These are phyloP conservation scores for Dermatemys mawii DNA, from an alignment of 2,113 vertebrate genomes.

Conservation along the genomic window DNA sequence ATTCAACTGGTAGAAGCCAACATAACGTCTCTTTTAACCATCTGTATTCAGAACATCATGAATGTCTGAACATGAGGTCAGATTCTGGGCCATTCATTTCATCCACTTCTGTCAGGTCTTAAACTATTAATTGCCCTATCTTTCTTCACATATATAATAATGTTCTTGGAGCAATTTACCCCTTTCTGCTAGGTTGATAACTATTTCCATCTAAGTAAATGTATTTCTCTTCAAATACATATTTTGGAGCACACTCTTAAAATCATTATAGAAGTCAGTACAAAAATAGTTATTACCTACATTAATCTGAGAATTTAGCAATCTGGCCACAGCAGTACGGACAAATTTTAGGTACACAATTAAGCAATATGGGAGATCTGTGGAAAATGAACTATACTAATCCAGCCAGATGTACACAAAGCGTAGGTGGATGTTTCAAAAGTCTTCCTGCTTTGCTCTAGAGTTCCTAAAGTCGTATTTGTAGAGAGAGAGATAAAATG, in stretches of 20 bases:
- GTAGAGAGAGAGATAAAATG: slow-evolving; percentile 46
- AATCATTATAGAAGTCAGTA: background rate
- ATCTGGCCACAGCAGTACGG: background rate
- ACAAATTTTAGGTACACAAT: slow-evolving; percentile 25
- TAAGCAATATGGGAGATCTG: background rate
- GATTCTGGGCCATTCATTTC: slow-evolving; percentile 16
- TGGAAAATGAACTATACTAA: slow-evolving; percentile 24
- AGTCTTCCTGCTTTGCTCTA: background rate
- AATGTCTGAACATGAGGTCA: slow-evolving; percentile 13
- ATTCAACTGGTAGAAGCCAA: background rate
- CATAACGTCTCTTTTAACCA: background rate
- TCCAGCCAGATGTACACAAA: slow-evolving; percentile 27
- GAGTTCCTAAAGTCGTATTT: slow-evolving; percentile 31
- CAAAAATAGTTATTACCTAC: slow-evolving; percentile 2
- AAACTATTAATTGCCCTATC: slow-evolving; percentile 31
- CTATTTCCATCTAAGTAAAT: background rate
- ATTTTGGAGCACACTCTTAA: background rate
- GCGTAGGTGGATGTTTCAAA: slow-evolving; percentile 4
- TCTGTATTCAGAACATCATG: background rate
- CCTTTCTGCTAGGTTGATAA: slow-evolving; percentile 35
- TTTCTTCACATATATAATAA: slow-evolving; percentile 33
- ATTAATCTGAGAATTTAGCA: background rate
- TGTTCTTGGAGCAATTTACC: slow-evolving; percentile 6
- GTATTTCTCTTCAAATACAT: background rate
- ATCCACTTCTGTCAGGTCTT: slow-evolving; percentile 39